Conservation (phyloP, 2,888 invertebrate species). For the Apodemia mormo region DNA sequence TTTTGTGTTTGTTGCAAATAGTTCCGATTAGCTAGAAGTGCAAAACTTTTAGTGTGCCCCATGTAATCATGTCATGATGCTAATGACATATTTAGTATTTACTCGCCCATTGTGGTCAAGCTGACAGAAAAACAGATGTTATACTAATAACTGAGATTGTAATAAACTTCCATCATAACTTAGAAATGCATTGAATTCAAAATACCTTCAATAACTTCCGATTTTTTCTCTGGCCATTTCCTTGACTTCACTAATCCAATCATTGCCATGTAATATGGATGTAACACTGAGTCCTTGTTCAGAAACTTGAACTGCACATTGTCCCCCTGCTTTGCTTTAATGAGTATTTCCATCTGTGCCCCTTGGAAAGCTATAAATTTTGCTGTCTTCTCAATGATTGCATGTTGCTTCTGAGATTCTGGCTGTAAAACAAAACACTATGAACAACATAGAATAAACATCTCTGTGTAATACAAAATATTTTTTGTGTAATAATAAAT, state of each 20-base stretch:
- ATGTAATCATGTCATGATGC: too few species aligned
- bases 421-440: slow-evolving; percentile 83
- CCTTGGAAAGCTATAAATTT: slow-evolving; percentile 94
- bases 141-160: too few species aligned
- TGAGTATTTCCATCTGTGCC: slow-evolving; percentile 98
- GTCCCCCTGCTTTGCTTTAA: slow-evolving; percentile 97
- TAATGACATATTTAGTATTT: too few species aligned
- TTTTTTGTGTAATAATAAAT: too few species aligned
- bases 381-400: slow-evolving; percentile 97
- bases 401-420: slow-evolving; percentile 91
- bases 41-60: too few species aligned
- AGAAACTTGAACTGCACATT: slow-evolving; percentile 97
- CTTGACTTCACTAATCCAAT: slow-evolving; percentile 60
- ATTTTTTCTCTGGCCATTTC: slow-evolving; percentile 66
- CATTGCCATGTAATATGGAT: slow-evolving; percentile 94
- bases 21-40: too few species aligned
- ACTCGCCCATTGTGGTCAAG: too few species aligned
- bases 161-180: too few species aligned
- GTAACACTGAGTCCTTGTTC: slow-evolving; percentile 90
- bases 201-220: slow-evolving; percentile 60
- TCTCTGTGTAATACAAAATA: too few species aligned
- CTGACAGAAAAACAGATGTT: too few species aligned
- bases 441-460: not conserved
- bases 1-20: too few species aligned
- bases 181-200: too few species aligned